These are phyloP conservation scores for Stichopus chloronotus DNA, from an alignment of 35 echinoderm and acorn worm species.

Conservation along the genomic window DNA sequence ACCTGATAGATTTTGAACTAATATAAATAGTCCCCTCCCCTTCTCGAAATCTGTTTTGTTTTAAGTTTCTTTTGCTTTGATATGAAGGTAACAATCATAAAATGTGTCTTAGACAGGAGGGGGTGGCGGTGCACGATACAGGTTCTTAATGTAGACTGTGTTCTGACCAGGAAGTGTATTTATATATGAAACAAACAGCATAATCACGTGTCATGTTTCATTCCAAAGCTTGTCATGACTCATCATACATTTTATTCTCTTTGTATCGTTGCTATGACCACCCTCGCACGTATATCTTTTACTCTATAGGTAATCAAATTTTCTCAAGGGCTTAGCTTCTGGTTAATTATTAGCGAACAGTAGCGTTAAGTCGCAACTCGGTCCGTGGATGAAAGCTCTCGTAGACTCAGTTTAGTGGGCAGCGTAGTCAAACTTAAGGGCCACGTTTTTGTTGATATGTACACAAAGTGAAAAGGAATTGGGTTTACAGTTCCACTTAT, in stretches of 20 bases:
- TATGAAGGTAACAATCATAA: too few species aligned
- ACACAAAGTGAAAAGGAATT: conserved; percentile 44
- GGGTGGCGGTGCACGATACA: too few species aligned
- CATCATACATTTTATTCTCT: not conserved
- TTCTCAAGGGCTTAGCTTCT: conserved; percentile 29
- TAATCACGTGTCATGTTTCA: not conserved
- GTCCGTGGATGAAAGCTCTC: conserved; percentile 20
- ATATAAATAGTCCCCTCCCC: not conserved
- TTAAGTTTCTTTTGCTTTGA: too few species aligned
- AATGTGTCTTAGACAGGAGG: too few species aligned
- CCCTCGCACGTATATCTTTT: not conserved
- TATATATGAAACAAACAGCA: not conserved
- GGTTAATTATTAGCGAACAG: conserved; percentile 47
- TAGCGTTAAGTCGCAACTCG: conserved; percentile 48
- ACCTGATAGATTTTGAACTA: conserved; percentile 8
- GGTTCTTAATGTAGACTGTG: too few species aligned
- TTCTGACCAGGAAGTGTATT: not conserved
- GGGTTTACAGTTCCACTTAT: conserved; percentile 19
- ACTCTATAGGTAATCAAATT: conserved; percentile 28
- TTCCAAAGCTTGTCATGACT: not conserved
- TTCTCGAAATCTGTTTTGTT: too few species aligned
- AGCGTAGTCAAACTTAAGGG: conserved; percentile 21
- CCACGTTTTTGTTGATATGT: conserved; percentile 24
- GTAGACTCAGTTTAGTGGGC: not conserved
- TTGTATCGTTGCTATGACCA: not conserved